Conservation (phyloP, 2,888 invertebrate genomes). For the Caenorhabditis panamensis region DNA sequence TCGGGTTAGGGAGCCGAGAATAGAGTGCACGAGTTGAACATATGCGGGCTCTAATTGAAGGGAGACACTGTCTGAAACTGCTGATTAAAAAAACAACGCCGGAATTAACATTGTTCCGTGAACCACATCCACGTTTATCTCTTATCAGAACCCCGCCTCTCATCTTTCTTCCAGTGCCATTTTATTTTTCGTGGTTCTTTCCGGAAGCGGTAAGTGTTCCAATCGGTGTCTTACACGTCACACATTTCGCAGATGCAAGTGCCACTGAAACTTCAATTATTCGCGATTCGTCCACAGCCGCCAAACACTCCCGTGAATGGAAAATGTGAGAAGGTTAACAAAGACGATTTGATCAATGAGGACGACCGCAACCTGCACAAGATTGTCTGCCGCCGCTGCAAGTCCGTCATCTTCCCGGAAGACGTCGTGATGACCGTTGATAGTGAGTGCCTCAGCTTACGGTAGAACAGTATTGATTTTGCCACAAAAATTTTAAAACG, state of each 20-base stretch:
- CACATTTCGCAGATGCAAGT: conserved; percentile 28
- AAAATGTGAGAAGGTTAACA: conserved; percentile 67
- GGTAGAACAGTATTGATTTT: too few relatives aligned
- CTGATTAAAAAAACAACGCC: too few relatives aligned
- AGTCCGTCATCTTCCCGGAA: conserved; percentile 72
- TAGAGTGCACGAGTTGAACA: background rate
- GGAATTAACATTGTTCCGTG: too few relatives aligned
- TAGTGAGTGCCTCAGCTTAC: too few relatives aligned
- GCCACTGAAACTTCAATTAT: conserved; percentile 60
- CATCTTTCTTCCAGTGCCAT: conserved; percentile 24
- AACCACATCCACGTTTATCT: background rate
- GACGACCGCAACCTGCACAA: conserved; percentile 70
- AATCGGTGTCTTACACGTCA: background rate
- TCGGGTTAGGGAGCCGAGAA: background rate
- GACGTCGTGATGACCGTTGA: conserved; percentile 71
- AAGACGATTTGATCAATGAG: conserved; percentile 68
- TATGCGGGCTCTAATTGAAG: background rate
- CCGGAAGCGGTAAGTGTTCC: conserved; percentile 28
- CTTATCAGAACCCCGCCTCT: background rate
- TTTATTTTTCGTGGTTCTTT: conserved; percentile 41
- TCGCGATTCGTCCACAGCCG: conserved; percentile 53
- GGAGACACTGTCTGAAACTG: background rate
- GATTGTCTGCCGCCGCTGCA: conserved; percentile 75
- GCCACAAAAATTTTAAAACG: too few relatives aligned
- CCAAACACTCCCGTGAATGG: conserved; percentile 60